phyloP scores from a whole-genome alignment of 2,888 invertebrate species.

The Lobophora halterata region DNA sequence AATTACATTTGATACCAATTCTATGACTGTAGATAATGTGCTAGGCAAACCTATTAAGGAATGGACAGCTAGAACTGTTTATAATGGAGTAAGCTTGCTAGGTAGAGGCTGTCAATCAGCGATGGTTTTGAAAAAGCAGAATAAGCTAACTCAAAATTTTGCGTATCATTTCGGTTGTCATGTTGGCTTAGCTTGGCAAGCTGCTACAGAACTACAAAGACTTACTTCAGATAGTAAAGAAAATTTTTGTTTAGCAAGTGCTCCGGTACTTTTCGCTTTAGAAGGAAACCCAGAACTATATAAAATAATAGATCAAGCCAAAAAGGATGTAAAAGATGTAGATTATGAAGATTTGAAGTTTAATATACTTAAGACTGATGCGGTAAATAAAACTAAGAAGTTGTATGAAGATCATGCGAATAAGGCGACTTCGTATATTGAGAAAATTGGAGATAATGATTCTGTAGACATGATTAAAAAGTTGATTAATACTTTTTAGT shows the following conservation, averaged over 20 bases:
- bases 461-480: slow-evolving; percentile 73
- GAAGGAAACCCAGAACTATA: slow-evolving; percentile 88
- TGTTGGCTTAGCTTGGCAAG: slow-evolving; percentile 91
- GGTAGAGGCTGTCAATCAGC: slow-evolving; percentile 91
- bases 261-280: slow-evolving; percentile 91
- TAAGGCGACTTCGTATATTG: slow-evolving; percentile 62
- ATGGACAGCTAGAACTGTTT: slow-evolving; percentile 86
- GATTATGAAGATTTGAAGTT: slow-evolving; percentile 83
- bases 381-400: slow-evolving; percentile 63
- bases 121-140: slow-evolving; percentile 87
- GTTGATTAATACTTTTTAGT: slow-evolving; percentile 65
- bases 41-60: slow-evolving; percentile 83
- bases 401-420: slow-evolving; percentile 68
- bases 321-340: slow-evolving; percentile 83
- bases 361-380: slow-evolving; percentile 70
- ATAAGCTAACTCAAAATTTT: slow-evolving; percentile 83
- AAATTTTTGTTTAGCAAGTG: slow-evolving; percentile 88
- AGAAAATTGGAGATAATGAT: slow-evolving; percentile 64
- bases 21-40: slow-evolving; percentile 61
- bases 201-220: slow-evolving; percentile 68
- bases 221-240: slow-evolving; percentile 81
- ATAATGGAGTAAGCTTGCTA: slow-evolving; percentile 83
- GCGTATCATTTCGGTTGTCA: slow-evolving; percentile 91
- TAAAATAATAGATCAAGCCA: slow-evolving; percentile 81
- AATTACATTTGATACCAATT: slow-evolving; percentile 62